Evolutionary conservation across 2,113 vertebrate genomes (phyloP), one percentile per base, ranked within the genome.

Genomic region (Capreolus pygargus): DNA sequence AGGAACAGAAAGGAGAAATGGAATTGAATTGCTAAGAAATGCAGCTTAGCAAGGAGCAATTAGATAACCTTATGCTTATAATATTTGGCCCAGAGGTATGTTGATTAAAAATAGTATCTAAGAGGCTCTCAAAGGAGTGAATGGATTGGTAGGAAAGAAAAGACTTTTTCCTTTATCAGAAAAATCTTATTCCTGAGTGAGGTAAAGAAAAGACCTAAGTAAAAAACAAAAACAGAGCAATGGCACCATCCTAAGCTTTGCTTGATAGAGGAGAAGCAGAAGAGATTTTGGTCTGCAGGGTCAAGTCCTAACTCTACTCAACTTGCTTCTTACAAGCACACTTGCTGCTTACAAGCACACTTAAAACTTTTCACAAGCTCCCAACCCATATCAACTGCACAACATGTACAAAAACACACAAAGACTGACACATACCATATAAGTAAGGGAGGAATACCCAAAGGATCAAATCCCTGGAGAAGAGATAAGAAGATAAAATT

Each of bases 1-100:
- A 86, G 28, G 86, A 98, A 97, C 79, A 98, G 55, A 92, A 86
- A 93, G 1, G 74, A 97, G 30, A 92, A 93, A 91, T 30, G 61
- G 83, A n/a, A 97, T 57, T 25, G 30, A 87, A 67, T 2, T 57
- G 17, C 8, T 82, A 87, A 86, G 89, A 96, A 94, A 97, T 67
- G 17, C 21, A 87, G 28, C 30, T 93, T 70, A 94, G 15, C 43
- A 81, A 64, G 16, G 8, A 23, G 12, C 5, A 79, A n/a, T 11
- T 74, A 58, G 23, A 76, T 30, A 87, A 12, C 1, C 7, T 36
- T 50, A n/a, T 5, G 39, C 23, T 39, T 92, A 8, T 5, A 47
- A 1, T 30, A 36, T 81, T 25, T 90, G 45, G 52, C 70, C 91
- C 23, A 83, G 39, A 90, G 23, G 43, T 25, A 1, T 39, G 19